A percentile compares a stretch with the other conserved stretches of the same genome.
Evolutionary conservation across 2,888 invertebrate genomes (phyloP).

Genomic region (Ceraclea dissimilis): DNA sequence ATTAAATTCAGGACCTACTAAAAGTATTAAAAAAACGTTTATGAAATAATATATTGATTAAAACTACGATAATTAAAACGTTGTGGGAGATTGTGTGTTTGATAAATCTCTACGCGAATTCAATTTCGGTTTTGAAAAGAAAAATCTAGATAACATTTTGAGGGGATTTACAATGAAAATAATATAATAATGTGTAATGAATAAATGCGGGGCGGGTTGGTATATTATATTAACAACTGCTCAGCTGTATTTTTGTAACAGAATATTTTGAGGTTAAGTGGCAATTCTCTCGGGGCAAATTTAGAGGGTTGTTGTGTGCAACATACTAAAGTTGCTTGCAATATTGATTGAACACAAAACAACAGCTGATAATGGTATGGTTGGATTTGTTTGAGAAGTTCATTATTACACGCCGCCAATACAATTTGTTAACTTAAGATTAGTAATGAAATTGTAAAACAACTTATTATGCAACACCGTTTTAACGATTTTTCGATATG

Average conservation of each 20-base stretch:
- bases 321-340: background rate
- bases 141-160: background rate
- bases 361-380: background rate
- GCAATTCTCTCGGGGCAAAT: background rate
- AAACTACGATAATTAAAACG: background rate
- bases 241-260: slow-evolving; percentile 9
- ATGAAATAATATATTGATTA: background rate
- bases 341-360: background rate
- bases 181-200: background rate
- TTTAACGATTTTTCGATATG: too few relatives aligned
- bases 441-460: too few relatives aligned
- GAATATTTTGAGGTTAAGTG: slow-evolving; percentile 9
- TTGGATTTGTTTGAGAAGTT: background rate
- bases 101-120: background rate
- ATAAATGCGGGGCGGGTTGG: slow-evolving; percentile 1
- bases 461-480: too few relatives aligned
- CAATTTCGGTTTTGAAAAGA: background rate
- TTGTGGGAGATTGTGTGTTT: background rate
- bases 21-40: too few relatives aligned
- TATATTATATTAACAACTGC: background rate
- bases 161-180: background rate
- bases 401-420: too few relatives aligned
- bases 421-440: too few relatives aligned
- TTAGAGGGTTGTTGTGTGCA: background rate
- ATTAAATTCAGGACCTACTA: too few relatives aligned